Percentiles rank a stretch among this genome's conserved stretches.
These are phyloP conservation scores for Typhlichthys subterraneus DNA, from an alignment of 2,797 vertebrate genomes.

Conservation along the genomic window DNA sequence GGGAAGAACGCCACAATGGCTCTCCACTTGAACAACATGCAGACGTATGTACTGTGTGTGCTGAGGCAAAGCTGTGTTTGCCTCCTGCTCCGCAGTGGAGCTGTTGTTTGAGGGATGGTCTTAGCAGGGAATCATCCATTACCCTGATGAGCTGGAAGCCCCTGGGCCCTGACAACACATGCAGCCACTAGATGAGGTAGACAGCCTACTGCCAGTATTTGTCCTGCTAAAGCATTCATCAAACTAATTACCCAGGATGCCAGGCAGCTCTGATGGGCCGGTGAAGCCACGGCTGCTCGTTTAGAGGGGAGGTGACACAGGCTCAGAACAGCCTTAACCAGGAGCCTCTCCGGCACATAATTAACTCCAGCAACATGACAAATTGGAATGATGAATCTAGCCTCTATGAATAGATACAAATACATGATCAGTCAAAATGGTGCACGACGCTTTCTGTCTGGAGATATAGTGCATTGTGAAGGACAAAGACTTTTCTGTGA, in stretches of 20 bases:
- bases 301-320: constrained; percentile 57
- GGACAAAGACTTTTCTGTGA: constrained; percentile 55
- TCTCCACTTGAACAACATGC: constrained; percentile 1
- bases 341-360: constrained; percentile 58
- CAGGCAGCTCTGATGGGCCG: constrained; percentile 56
- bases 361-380: constrained; percentile 70
- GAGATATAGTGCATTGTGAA: constrained; percentile 43
- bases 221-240: constrained; percentile 74
- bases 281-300: constrained; percentile 58
- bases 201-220: constrained; percentile 73
- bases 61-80: not conserved
- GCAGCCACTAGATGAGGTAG: constrained; percentile 54
- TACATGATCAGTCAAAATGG: constrained; percentile 64
- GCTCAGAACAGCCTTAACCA: constrained; percentile 63
- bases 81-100: constrained; percentile 32
- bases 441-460: constrained; percentile 30
- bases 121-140: constrained; percentile 68
- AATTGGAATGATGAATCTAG: constrained; percentile 75
- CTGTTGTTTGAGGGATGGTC: constrained; percentile 62
- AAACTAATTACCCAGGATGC: constrained; percentile 75
- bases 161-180: constrained; percentile 63
- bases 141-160: constrained; percentile 69
- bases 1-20: not conserved
- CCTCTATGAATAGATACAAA: constrained; percentile 68
- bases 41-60: not conserved